These are phyloP conservation scores for Phengaris alcon DNA, from an alignment of 2,888 invertebrate species.

Conservation along the genomic window DNA sequence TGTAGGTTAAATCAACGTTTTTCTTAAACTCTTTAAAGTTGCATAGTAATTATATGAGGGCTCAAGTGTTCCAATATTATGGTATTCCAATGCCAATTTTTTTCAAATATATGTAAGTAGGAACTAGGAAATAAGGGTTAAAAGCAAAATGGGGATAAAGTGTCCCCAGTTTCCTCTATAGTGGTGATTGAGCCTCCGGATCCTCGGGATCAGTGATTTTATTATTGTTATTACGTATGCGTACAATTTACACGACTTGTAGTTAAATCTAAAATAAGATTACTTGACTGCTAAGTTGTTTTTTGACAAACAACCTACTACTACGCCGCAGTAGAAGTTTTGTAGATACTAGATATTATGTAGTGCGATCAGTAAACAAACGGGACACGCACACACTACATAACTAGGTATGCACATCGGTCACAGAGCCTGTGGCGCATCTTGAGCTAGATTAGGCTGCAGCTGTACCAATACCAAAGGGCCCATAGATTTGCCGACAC, in stretches of 20 bases:
- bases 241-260: too few relatives aligned
- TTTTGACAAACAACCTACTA: neutral
- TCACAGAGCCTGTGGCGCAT: constrained; percentile 14
- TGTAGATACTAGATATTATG: neutral
- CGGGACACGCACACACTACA: neutral
- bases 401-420: constrained; percentile 20
- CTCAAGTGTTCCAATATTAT: too few relatives aligned
- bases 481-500: constrained; percentile 47
- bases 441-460: constrained; percentile 34
- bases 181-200: too few relatives aligned
- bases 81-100: too few relatives aligned
- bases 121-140: too few relatives aligned
- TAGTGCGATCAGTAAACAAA: neutral
- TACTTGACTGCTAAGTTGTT: neutral
- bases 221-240: neutral
- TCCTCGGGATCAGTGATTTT: too few relatives aligned
- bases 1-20: too few relatives aligned
- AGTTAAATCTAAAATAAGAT: neutral
- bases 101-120: too few relatives aligned
- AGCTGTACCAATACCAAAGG: constrained; percentile 38
- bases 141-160: too few relatives aligned
- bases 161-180: too few relatives aligned
- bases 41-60: too few relatives aligned
- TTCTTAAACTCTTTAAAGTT: too few relatives aligned
- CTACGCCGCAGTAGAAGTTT: neutral